Evolutionary conservation across 2,797 vertebrate genomes (phyloP).

Genomic region (Zenarchopterus dispar): DNA sequence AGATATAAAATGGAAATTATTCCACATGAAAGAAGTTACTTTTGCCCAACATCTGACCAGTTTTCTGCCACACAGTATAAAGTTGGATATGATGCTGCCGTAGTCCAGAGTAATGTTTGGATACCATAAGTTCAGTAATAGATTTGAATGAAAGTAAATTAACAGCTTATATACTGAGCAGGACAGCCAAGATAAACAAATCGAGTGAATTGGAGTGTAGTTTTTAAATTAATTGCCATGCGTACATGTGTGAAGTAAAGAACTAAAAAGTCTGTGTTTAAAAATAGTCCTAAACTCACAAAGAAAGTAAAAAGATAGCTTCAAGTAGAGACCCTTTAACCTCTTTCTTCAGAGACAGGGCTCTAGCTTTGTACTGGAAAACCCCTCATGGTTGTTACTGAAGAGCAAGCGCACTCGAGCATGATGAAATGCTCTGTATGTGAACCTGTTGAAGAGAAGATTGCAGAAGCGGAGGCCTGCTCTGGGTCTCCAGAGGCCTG

Average conservation of each 20-base stretch:
- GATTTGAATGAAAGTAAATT: too few species aligned
- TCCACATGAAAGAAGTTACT: too few species aligned
- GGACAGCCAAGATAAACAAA: too few species aligned
- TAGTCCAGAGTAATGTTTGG: too few species aligned
- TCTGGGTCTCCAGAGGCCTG: conserved; percentile 27
- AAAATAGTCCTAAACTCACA: conserved; percentile 22
- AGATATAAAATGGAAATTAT: too few species aligned
- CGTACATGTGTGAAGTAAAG: conserved; percentile 8
- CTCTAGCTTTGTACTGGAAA: conserved; percentile 35
- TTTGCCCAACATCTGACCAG: too few species aligned
- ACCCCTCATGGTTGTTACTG: conserved; percentile 34
- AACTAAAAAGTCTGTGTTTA: conserved; percentile 22
- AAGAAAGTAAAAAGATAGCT: conserved; percentile 8
- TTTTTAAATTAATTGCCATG: conserved; percentile 2
- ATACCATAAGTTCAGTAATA: too few species aligned
- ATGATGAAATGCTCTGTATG: conserved; percentile 43
- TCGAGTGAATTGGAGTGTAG: too few species aligned
- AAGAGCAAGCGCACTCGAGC: conserved; percentile 42
- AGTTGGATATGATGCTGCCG: too few species aligned
- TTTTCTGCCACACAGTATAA: too few species aligned
- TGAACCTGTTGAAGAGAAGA: conserved; percentile 11
- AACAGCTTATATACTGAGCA: too few species aligned
- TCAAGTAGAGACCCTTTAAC: conserved; percentile 34
- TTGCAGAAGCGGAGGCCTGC: conserved; percentile 11
- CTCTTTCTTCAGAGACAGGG: conserved; percentile 36